Evolutionary conservation across 1,140 invertebrate species (phyloP), one percentile per base, ranked within the genome.

Genomic region (Adelges cooleyi): DNA sequence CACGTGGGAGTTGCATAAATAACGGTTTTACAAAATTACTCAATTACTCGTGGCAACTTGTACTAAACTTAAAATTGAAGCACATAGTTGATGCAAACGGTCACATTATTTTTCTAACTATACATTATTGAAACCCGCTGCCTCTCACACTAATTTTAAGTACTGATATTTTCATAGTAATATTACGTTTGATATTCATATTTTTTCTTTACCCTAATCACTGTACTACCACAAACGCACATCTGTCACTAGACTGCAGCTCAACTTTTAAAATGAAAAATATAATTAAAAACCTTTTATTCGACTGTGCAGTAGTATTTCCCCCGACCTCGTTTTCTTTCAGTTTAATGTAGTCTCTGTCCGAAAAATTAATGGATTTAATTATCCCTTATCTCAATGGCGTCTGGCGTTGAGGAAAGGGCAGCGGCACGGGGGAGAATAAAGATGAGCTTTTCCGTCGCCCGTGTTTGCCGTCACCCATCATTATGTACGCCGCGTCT

Each of bases 271-370:
- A 62, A 62, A 62, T 42, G 44, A 62, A 62, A 62, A 62, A 62
- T 62, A 62, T 62, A 62, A 62, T 62, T 62, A 62, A 62, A 62
- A 62, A 62, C 40, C 56, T 62, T 62, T 62, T 62, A 62, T 62
- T 62, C 25, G 18, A 42, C 15, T 42, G 23, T 48, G 56, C 18
- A 25, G 42, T 48, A 62, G n/a, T n/a, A n/a, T n/a, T 33, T 33
- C 44, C 22, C 40, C 56, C 40, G 42, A 33, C 29, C 56, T 40
- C 56, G 25, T 62, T 62, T 33, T 44, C 38, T 59, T 46, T 42
- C 42, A 42, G 38, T 62, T 62, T 62, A 62, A 62, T 46, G 27
- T 33, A 62, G 56, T 62, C 22, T 59, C 56, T 46, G 56, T 62
- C 42, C 56, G 42, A 62, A 62, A 62, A 62, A 62, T 62, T 62